A percentile compares a stretch with the other conserved stretches of the same genome.
Evolutionary conservation across 2,113 vertebrate species (phyloP).

Genomic region (Leptosomus discolor): DNA sequence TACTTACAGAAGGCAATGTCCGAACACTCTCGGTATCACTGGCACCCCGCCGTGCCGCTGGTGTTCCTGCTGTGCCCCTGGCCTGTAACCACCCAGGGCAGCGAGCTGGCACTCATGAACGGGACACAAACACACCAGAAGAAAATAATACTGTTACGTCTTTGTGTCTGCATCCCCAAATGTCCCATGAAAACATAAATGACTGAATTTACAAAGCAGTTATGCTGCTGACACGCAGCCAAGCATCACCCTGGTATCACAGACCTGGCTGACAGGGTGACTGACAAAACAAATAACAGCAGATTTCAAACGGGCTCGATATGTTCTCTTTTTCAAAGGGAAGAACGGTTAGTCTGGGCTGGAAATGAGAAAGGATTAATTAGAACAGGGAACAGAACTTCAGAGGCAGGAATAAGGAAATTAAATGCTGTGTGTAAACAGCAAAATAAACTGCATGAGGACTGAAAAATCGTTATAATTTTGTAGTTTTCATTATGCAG

Average conservation of each 20-base stretch:
- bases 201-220: background rate
- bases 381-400: background rate
- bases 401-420: background rate
- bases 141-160: fast-evolving
- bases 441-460: background rate
- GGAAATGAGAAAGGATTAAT: background rate
- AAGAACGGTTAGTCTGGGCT: no score
- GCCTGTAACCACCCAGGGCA: no score
- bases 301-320: background rate
- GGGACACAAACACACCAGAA: background rate
- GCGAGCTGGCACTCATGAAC: no score
- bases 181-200: background rate
- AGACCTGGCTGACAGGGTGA: fast-evolving
- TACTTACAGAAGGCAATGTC: no score
- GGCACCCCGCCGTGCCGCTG: no score
- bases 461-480: background rate
- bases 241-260: background rate
- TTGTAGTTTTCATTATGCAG: background rate
- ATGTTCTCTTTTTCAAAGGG: background rate
- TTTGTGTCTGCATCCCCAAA: background rate
- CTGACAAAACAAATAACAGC: background rate
- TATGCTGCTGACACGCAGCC: fast-evolving
- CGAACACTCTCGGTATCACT: no score
- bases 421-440: background rate
- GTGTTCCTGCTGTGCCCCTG: no score